Base-by-base conservation (phyloP, 2,888 invertebrate genomes). In the Orchesella flavescens region DNA sequence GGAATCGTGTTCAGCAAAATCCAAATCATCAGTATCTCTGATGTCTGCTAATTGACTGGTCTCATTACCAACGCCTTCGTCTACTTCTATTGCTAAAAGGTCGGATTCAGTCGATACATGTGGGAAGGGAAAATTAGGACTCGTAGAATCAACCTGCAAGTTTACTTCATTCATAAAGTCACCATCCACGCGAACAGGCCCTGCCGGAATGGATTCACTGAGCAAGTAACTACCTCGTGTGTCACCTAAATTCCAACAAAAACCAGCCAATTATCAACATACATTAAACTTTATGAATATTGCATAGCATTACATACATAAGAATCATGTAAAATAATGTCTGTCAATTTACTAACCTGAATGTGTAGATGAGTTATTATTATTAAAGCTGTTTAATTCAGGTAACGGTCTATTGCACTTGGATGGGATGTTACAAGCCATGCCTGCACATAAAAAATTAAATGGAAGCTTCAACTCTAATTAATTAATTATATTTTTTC, bases 321-420 rank as follows among this genome's bases (percentile, higher is more conserved):
- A 46, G 10, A 10, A 9, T 46, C 10, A 9, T 10, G 10, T n/a
- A n/a, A 55, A 46, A 49, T 43, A 44, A 49, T 19, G 66, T 12
- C 34, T 10, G 13, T 46, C 46, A 46, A 34, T 44, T 65, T 19
- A 61, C 79, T 65, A 15, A 74, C 83, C 83, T 17, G 46, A 15
- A 57, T 53, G 72, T 24, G 78, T 34, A 3, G 77, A 34, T 49
- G 81, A 34, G 0, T 65, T 72, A n/a, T 57, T 44, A 9, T 43
- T 49, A 15, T 68, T 83, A 63, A 83, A 83, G 78, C 83, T 74
- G 66, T 83, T 83, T 23, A 83, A n/a, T 7, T 73, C 74, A 78
- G 83, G 83, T 53, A 83, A 61, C 3, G 78, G 83, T 43, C 71
- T 21, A 55, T 34, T 75, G 23, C 74, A 75, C n/a, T 83, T 83